Conservation (phyloP, 2,113 vertebrate genomes). For the Sander lucioperca region DNA sequence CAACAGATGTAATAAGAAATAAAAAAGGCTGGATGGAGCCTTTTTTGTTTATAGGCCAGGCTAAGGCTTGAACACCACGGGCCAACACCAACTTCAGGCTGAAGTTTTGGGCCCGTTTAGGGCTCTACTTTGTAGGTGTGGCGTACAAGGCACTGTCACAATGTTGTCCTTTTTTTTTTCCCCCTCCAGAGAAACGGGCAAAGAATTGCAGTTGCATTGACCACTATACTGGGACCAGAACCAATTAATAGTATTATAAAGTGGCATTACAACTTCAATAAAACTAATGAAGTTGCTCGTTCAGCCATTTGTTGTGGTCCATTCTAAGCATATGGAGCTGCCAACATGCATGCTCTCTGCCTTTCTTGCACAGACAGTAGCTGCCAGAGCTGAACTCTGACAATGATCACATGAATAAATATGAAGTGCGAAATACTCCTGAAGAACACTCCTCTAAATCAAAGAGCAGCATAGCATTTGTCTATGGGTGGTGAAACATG, state of each 20-base stretch:
- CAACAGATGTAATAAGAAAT: too few relatives aligned
- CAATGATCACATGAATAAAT: conserved; percentile 50
- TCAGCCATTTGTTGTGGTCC: neutral
- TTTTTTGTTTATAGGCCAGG: too few relatives aligned
- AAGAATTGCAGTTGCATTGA: neutral
- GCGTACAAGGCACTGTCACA: neutral
- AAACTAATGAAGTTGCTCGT: neutral
- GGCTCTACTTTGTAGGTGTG: neutral
- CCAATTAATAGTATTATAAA: neutral
- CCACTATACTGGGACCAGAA: neutral
- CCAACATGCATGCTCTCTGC: neutral
- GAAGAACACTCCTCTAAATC: conserved; percentile 26
- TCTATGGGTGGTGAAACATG: conserved; percentile 44
- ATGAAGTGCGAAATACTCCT: conserved; percentile 15
- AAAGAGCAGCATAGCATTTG: conserved; percentile 28
- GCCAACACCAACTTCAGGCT: too few relatives aligned
- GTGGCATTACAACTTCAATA: neutral
- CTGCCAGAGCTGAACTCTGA: conserved; percentile 34
- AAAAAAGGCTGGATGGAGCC: too few relatives aligned
- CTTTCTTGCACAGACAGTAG: neutral
- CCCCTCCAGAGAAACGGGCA: neutral
- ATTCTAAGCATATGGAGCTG: neutral
- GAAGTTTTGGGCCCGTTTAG: too few relatives aligned
- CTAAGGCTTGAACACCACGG: too few relatives aligned
- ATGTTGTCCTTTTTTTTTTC: neutral